phyloP scores from a whole-genome alignment of 2,113 vertebrate genomes.

The Dicentrarchus labrax region DNA sequence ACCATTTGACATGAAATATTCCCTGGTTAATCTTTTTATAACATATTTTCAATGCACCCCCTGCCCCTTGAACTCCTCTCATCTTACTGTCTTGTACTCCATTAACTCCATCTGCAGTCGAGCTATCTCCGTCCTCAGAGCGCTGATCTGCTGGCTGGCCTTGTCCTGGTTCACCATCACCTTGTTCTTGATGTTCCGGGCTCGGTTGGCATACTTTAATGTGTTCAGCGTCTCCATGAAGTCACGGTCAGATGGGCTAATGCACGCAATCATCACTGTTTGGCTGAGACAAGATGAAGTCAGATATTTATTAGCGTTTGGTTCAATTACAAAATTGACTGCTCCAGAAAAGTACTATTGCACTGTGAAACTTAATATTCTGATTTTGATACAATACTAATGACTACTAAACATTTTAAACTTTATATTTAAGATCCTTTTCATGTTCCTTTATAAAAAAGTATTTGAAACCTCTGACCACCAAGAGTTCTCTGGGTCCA shows the following conservation, averaged over 20 bases:
- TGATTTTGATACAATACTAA: no score
- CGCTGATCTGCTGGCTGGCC: slow-evolving; percentile 96
- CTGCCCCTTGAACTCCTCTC: not conserved
- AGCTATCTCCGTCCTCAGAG: slow-evolving; percentile 93
- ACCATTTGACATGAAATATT: not conserved
- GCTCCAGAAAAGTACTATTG: no score
- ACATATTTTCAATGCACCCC: not conserved
- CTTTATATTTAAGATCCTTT: no score
- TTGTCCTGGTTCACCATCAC: slow-evolving; percentile 97
- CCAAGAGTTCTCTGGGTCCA: not conserved
- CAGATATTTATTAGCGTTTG: not conserved
- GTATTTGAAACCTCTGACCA: no score
- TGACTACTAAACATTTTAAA: no score
- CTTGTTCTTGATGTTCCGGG: slow-evolving; percentile 98
- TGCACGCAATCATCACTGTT: slow-evolving; percentile 97
- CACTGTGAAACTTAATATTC: no score
- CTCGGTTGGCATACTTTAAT: slow-evolving; percentile 95
- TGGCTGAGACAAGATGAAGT: slow-evolving; percentile 82
- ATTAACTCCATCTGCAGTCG: slow-evolving; percentile 97
- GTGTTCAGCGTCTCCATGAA: slow-evolving; percentile 99
- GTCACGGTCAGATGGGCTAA: slow-evolving; percentile 97
- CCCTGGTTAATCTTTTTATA: not conserved
- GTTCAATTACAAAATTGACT: not conserved
- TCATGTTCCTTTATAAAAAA: no score
- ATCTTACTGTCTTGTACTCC: slow-evolving; percentile 96